Conservation (phyloP, 2,797 vertebrate genomes). For the Pangasius larnaudii region DNA sequence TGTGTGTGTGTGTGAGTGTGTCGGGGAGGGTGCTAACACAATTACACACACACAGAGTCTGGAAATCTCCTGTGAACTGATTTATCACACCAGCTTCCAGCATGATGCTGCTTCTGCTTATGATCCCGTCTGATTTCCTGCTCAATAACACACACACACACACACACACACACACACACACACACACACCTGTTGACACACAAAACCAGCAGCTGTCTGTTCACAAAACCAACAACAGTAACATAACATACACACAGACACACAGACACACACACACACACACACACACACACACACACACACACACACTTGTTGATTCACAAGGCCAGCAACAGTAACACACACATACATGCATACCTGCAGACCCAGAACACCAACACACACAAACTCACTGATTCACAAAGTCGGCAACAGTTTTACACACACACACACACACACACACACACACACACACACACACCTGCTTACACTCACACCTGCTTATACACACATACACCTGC, state of each 20-base stretch:
- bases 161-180: neutral
- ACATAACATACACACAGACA: too few species aligned
- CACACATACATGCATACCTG: neutral
- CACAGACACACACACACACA: neutral
- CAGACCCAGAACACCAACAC: neutral
- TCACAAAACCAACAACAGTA: too few species aligned
- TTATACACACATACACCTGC: neutral
- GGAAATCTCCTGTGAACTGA: neutral
- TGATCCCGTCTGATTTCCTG: neutral
- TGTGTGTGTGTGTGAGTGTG: neutral
- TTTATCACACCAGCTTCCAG: neutral
- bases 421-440: neutral
- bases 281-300: neutral
- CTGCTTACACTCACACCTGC: neutral
- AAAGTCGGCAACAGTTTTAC: neutral
- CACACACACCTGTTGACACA: neutral
- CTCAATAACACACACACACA: conserved; percentile 1
- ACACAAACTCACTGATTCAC: neutral
- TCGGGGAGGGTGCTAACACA: conserved; percentile 76
- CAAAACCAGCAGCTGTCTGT: neutral
- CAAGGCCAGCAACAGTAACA: neutral
- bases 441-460: neutral
- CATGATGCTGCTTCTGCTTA: neutral
- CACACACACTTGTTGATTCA: neutral
- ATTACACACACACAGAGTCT: conserved; percentile 73